Percentiles rank a stretch among this genome's conserved stretches.
Conservation (phyloP, 2,113 vertebrate genomes). For the Delphinus delphis region DNA sequence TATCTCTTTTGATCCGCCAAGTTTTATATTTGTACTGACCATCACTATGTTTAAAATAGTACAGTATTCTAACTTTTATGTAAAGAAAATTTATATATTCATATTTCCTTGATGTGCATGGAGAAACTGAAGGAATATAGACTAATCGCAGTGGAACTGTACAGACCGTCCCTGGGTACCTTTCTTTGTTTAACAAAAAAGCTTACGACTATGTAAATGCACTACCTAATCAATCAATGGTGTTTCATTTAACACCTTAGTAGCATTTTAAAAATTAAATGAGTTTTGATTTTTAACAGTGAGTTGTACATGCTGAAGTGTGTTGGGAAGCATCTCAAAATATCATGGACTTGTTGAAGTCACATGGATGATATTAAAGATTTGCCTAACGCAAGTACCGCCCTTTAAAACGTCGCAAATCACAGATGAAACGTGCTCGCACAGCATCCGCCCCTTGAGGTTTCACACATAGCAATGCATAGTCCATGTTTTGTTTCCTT, state of each 20-base stretch:
- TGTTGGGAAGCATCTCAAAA: slow-evolving; percentile 8
- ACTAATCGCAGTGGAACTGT: not conserved
- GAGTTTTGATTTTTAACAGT: slow-evolving; percentile 27
- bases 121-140: not conserved
- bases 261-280: not conserved
- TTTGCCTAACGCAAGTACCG: not conserved
- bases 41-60: not conserved
- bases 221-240: not conserved
- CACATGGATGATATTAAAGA: not conserved
- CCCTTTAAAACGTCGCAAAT: not conserved
- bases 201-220: not conserved
- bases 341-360: not conserved
- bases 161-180: not conserved
- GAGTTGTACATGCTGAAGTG: not conserved
- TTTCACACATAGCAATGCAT: not conserved
- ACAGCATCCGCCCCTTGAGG: not conserved
- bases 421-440: not conserved
- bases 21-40: not conserved
- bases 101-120: not conserved
- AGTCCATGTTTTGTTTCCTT: slow-evolving; percentile 25
- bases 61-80: not conserved
- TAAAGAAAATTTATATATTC: not conserved
- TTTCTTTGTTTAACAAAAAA: not conserved
- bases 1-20: not conserved
- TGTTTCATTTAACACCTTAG: not conserved